These are phyloP conservation scores for Oxycera nigricornis DNA, from an alignment of 2,888 invertebrate species.

Conservation along the genomic window DNA sequence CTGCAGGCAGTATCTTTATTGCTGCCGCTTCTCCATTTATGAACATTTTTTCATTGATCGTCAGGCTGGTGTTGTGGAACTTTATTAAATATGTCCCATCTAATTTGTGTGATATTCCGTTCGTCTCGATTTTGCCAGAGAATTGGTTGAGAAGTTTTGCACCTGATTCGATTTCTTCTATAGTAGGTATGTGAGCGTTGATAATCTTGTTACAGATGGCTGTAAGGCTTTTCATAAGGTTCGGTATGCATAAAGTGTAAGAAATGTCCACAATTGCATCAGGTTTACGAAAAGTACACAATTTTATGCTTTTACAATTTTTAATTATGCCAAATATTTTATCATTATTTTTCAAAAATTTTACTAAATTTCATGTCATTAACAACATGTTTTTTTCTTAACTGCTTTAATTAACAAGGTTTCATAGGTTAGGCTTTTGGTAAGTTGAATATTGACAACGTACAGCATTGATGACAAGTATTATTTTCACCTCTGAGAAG, in stretches of 20 bases:
- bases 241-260: too few relatives aligned
- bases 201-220: not conserved
- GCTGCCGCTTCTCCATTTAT: too few relatives aligned
- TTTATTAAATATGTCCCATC: not conserved
- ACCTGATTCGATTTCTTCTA: not conserved
- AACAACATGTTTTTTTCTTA: not conserved
- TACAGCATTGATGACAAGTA: too few relatives aligned
- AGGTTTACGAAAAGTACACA: not conserved
- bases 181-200: not conserved
- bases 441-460: constrained; percentile 28
- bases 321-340: not conserved
- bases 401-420: not conserved
- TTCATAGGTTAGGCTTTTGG: not conserved
- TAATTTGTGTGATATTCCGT: not conserved
- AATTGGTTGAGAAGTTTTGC: not conserved
- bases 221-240: not conserved
- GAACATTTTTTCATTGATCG: not conserved
- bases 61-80: not conserved
- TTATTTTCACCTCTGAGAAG: constrained; percentile 47
- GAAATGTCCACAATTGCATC: not conserved
- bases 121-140: not conserved
- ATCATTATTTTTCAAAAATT: not conserved
- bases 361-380: not conserved
- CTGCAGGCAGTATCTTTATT: too few relatives aligned
- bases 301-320: not conserved